Percentiles rank a stretch among this genome's conserved stretches.
These are phyloP conservation scores for Cephus runcator DNA, from an alignment of 2,888 invertebrate species.

Conservation along the genomic window DNA sequence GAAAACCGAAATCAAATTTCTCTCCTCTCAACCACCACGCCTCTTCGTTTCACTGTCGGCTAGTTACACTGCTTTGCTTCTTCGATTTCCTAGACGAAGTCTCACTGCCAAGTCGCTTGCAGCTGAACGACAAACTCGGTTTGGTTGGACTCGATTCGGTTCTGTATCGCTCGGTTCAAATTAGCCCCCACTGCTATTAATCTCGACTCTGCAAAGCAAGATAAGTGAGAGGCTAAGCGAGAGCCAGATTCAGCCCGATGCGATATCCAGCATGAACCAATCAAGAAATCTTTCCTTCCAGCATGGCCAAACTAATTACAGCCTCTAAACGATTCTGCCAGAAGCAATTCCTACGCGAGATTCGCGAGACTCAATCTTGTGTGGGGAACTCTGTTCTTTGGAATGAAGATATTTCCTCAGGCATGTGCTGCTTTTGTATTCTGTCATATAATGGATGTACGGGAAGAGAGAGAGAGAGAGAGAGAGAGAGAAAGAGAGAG, in stretches of 20 bases:
- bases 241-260: slow-evolving; percentile 26
- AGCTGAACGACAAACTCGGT: background rate
- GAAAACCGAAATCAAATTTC: background rate
- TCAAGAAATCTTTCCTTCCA: slow-evolving; percentile 13
- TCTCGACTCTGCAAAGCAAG: slow-evolving; percentile 49
- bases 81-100: background rate
- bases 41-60: background rate
- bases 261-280: slow-evolving; percentile 30
- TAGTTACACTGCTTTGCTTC: background rate
- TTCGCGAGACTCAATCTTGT: background rate
- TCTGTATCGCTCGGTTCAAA: background rate
- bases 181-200: slow-evolving; percentile 33
- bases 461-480: no score
- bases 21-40: background rate
- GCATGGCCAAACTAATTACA: slow-evolving; percentile 51
- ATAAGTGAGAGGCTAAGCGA: slow-evolving; percentile 39
- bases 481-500: no score
- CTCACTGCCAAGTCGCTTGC: background rate
- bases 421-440: no score
- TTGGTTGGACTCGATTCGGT: background rate
- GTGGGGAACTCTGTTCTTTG: background rate
- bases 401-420: no score
- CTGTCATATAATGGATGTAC: no score
- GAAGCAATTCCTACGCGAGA: slow-evolving; percentile 47
- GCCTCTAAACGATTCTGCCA: slow-evolving; percentile 54